These are phyloP conservation scores for Ypsolopha sequella DNA, from an alignment of 2,888 invertebrate genomes.

Conservation along the genomic window DNA sequence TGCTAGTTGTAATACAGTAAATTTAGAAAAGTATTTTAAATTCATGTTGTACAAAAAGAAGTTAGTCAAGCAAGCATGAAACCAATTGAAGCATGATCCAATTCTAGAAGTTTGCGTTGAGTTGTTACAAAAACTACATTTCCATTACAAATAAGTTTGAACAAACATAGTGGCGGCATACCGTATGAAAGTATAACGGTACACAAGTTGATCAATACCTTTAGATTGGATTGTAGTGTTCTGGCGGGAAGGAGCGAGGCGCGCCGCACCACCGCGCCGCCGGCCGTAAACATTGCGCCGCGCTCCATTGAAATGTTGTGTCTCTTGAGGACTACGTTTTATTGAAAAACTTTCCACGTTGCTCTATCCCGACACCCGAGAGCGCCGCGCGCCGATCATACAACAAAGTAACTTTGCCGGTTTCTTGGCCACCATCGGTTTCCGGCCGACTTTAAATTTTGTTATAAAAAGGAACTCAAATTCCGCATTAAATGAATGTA, in stretches of 20 bases:
- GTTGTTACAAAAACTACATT: too few relatives aligned
- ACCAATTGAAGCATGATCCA: too few relatives aligned
- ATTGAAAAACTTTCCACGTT: slow-evolving; percentile 61
- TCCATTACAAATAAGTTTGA: too few relatives aligned
- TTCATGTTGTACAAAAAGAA: too few relatives aligned
- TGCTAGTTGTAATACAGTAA: too few relatives aligned
- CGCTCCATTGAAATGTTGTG: slow-evolving; percentile 57
- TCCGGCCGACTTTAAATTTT: too few relatives aligned
- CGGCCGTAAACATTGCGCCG: slow-evolving; percentile 50
- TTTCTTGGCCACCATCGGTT: too few relatives aligned
- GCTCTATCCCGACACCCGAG: slow-evolving; percentile 27
- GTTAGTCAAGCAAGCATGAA: too few relatives aligned
- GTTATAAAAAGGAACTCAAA: too few relatives aligned
- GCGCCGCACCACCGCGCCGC: slow-evolving; percentile 24
- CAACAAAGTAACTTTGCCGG: slow-evolving; percentile 1
- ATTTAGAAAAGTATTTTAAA: too few relatives aligned
- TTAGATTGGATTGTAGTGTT: slow-evolving; percentile 37
- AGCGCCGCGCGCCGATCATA: slow-evolving; percentile 9
- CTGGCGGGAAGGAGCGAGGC: slow-evolving; percentile 21
- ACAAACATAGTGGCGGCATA: not conserved
- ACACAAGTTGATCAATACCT: slow-evolving; percentile 46
- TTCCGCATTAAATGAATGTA: too few relatives aligned
- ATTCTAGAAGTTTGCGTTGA: too few relatives aligned
- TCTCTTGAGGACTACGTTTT: slow-evolving; percentile 59
- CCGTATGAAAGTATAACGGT: not conserved